phyloP scores from a whole-genome alignment of 2,797 vertebrate genomes.

The Chelon labrosus region DNA sequence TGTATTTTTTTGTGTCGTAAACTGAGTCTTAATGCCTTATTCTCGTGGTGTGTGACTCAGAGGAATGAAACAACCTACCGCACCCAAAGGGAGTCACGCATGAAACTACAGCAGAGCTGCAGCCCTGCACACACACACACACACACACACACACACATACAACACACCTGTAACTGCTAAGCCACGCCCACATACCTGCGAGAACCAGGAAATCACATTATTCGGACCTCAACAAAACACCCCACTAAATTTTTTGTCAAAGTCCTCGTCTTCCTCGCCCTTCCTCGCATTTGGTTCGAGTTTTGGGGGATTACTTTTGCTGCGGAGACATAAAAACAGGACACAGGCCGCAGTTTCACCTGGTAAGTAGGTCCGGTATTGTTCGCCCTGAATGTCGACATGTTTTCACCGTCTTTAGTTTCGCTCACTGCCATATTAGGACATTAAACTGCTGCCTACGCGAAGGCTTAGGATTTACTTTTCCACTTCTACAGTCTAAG shows the following conservation, averaged over 20 bases:
- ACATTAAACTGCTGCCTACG: not conserved
- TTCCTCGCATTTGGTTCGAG: accelerated
- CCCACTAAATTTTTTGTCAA: not conserved
- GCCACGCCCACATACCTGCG: conserved; percentile 84
- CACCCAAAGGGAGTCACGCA: conserved; percentile 11
- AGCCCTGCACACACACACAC: not conserved
- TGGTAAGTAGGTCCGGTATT: conserved; percentile 51
- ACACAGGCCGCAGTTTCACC: conserved; percentile 40
- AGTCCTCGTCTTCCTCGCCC: accelerated
- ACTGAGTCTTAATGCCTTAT: conserved; percentile 4
- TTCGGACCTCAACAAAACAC: not conserved
- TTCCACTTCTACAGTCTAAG: not conserved
- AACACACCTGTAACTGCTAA: conserved; percentile 70
- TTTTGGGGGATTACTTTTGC: not conserved
- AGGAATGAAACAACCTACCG: not conserved
- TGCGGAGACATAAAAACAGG: not conserved
- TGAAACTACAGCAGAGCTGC: conserved; percentile 11
- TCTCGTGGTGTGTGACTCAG: conserved; percentile 34
- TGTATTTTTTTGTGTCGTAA: not conserved
- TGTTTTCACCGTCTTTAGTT: conserved; percentile 18
- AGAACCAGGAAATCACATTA: conserved; percentile 77
- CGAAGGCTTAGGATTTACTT: too few relatives aligned
- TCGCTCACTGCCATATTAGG: conserved; percentile 28
- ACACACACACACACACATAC: not conserved
- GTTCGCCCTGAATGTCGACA: conserved; percentile 25